Conservation (phyloP, 1,140 invertebrate species). For the Tachypleus tridentatus region DNA sequence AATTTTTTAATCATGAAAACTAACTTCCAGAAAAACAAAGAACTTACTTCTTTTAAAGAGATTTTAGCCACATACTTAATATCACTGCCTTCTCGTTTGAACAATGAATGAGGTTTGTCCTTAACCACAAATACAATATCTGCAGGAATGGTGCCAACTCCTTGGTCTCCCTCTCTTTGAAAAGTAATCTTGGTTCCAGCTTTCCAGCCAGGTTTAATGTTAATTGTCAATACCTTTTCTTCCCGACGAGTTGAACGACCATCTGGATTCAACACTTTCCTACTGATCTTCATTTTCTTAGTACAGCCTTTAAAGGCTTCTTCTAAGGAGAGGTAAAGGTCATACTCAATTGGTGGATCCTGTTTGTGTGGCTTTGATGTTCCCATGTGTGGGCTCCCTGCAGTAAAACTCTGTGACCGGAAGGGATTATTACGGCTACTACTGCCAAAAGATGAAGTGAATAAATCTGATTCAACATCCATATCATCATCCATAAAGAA, state of each 20-base stretch:
- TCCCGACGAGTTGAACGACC: slow-evolving; percentile 69
- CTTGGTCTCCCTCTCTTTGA: slow-evolving; percentile 95
- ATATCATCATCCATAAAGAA: slow-evolving; percentile 5
- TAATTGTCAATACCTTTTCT: slow-evolving; percentile 96
- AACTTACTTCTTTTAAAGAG: slow-evolving; percentile 69
- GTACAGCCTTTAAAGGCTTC: slow-evolving; percentile 86
- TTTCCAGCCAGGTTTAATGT: slow-evolving; percentile 98
- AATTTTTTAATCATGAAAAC: slow-evolving; percentile 4
- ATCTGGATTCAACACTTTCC: slow-evolving; percentile 71
- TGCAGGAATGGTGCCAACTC: slow-evolving; percentile 88
- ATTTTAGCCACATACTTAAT: slow-evolving; percentile 83
- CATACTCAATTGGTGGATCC: slow-evolving; percentile 91
- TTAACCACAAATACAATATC: slow-evolving; percentile 98
- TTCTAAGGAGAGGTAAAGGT: slow-evolving; percentile 86
- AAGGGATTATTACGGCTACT: slow-evolving; percentile 23
- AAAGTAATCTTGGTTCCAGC: slow-evolving; percentile 99
- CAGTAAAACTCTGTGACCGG: slow-evolving; percentile 78
- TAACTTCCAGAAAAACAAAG: slow-evolving; percentile 2
- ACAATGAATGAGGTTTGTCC: slow-evolving; percentile 88
- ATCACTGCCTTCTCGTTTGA: slow-evolving; percentile 92
- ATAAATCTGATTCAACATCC: slow-evolving; percentile 18
- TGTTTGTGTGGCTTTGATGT: slow-evolving; percentile 36
- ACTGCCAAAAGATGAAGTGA: slow-evolving; percentile 31
- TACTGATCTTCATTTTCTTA: slow-evolving; percentile 99
- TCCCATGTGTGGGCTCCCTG: slow-evolving; percentile 40